Base-by-base conservation (phyloP, 2,797 vertebrate species). In the Takifugu ocellatus region DNA sequence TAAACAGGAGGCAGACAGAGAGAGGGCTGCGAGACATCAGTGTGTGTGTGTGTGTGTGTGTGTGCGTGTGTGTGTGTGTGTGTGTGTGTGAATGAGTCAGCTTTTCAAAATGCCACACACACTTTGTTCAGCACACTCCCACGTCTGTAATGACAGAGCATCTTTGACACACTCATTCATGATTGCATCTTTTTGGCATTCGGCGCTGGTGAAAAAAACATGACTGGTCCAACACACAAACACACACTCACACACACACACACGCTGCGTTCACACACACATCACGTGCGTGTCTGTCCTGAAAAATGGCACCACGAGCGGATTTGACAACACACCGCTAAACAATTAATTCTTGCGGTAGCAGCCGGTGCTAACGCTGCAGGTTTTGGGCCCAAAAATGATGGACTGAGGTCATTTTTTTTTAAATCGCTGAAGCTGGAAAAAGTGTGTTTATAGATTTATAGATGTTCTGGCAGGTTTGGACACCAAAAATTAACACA, bases 1-100 rank as follows among this genome's bases (percentile, higher is more conserved):
- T 79, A 82, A 81, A 81, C 81, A 82, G 68, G 67, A 84, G 74
- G 72, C 76, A 80, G 79, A 72, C 74, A 52, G 25, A 45, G 49
- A 11, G 49, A 55, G 57, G 61, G 53, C 33, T 25, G 16, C 16
- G 62, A 36, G 53, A 66, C 72, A 52, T 5, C 0, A 68, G 63
- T 56, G 58, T 27, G 12, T 31, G 56, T 54, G 8, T 39, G 24
- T 21, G 27, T 47, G 26, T 43, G 27, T 36, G 25, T 42, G 49
- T 17, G 14, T 46, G 52, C 7, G 62, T 15, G 6, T 54, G 16
- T 51, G 31, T 50, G 39, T 27, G 42, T 68, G 53, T 59, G 63
- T 69, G 50, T 59, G 49, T 53, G 25, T 14, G n/a, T 60, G 58
- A 49, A 49, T 43, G 58, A 58, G 70, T 84, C 64, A 74, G 58